A percentile compares a stretch with the other conserved stretches of the same genome.
Conservation (phyloP, 2,797 vertebrate genomes). For the Sebastiscus albofasciatus region DNA sequence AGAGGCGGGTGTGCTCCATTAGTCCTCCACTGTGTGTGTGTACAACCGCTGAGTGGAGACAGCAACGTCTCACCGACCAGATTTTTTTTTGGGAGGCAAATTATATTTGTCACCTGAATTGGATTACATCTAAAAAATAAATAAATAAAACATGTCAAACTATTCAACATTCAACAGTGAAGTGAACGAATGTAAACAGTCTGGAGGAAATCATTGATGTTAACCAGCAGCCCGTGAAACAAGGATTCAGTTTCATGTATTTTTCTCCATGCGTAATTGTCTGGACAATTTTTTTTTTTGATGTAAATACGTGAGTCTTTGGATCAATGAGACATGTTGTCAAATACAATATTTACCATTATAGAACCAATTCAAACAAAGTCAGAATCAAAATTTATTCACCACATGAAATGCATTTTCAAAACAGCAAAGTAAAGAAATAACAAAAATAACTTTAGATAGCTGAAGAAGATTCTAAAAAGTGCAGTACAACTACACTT, state of each 20-base stretch:
- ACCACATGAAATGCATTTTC: not conserved
- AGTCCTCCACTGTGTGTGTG: constrained; percentile 24
- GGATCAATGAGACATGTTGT: not conserved
- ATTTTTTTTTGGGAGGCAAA: constrained; percentile 35
- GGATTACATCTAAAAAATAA: constrained; percentile 30
- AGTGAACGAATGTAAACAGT: constrained; percentile 26
- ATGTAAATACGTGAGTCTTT: not conserved
- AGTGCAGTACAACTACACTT: not conserved
- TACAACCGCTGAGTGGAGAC: constrained; percentile 25
- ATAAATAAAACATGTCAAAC: constrained; percentile 10
- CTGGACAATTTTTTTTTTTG: not conserved
- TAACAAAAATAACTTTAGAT: not conserved
- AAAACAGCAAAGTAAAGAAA: not conserved
- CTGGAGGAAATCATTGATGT: constrained; percentile 31
- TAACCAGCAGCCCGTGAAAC: constrained; percentile 27
- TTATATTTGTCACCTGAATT: constrained; percentile 49
- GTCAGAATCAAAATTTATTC: not conserved
- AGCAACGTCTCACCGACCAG: constrained; percentile 22
- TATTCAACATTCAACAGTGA: not conserved
- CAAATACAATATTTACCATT: not conserved
- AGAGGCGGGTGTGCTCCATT: constrained; percentile 46
- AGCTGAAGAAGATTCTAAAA: not conserved
- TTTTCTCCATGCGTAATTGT: not conserved
- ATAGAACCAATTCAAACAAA: not conserved
- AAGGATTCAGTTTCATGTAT: constrained; percentile 16